Conservation (phyloP, 2,797 vertebrate species). For the Malacoraja senta region DNA sequence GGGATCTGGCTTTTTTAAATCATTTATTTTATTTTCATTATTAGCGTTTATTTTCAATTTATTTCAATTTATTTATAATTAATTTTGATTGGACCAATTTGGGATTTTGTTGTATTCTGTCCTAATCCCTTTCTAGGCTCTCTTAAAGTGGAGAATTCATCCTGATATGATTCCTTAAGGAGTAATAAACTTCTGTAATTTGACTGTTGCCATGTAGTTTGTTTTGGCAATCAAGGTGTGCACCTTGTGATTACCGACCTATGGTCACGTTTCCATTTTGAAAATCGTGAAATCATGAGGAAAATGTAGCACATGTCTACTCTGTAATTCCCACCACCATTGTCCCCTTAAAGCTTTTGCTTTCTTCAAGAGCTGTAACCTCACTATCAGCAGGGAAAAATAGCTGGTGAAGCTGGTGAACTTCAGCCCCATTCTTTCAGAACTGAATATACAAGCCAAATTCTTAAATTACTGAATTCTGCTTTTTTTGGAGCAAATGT, state of each 20-base stretch:
- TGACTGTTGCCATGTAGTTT: not conserved
- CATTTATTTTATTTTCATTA: too few relatives aligned
- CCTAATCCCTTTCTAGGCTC: not conserved
- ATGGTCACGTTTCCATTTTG: not conserved
- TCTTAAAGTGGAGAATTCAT: not conserved
- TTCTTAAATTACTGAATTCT: not conserved
- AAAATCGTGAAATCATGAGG: not conserved
- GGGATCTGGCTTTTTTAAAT: not conserved
- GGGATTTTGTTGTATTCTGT: not conserved
- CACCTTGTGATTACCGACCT: not conserved
- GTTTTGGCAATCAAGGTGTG: not conserved
- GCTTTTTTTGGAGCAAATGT: constrained; percentile 15
- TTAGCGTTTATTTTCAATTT: too few relatives aligned
- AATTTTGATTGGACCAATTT: not conserved
- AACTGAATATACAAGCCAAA: not conserved
- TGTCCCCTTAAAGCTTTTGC: not conserved
- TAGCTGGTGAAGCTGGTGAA: not conserved
- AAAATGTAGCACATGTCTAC: not conserved
- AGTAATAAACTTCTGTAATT: not conserved
- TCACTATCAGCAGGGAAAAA: not conserved
- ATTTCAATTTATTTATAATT: too few relatives aligned
- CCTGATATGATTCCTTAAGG: not conserved
- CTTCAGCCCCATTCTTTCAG: constrained; percentile 17
- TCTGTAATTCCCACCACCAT: not conserved
- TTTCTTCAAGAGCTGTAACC: not conserved